Evolutionary conservation across 2,888 invertebrate genomes (phyloP).

Genomic region (Salpingus planirostris): DNA sequence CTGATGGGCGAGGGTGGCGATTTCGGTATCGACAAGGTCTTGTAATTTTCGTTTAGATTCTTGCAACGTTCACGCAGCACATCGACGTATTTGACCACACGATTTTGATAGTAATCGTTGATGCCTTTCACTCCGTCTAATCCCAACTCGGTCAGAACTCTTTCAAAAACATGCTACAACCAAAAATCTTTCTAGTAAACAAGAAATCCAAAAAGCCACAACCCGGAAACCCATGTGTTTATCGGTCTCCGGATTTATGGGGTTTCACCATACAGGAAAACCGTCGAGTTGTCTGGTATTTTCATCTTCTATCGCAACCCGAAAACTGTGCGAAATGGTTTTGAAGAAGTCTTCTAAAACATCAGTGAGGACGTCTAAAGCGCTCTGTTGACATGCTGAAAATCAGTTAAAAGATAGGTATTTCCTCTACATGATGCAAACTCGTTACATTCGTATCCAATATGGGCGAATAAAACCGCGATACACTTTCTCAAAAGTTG

Average conservation of each 20-base stretch:
- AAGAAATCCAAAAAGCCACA: too few species aligned
- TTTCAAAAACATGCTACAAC: background rate
- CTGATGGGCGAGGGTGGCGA: background rate
- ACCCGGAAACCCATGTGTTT: too few species aligned
- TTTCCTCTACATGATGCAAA: too few species aligned
- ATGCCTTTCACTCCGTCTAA: conserved; percentile 49
- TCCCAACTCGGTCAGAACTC: conserved; percentile 47
- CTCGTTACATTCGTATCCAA: background rate
- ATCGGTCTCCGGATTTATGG: too few species aligned
- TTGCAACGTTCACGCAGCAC: background rate
- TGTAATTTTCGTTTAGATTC: background rate
- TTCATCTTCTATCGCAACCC: conserved; percentile 46
- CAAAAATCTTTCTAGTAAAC: background rate
- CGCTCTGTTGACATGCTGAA: conserved; percentile 42
- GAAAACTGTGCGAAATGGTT: conserved; percentile 43
- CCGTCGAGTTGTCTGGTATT: too few species aligned
- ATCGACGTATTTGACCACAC: conserved; percentile 33
- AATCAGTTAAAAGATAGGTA: too few species aligned
- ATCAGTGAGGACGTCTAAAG: conserved; percentile 44
- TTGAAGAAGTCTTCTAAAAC: conserved; percentile 43
- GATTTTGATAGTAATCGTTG: conserved; percentile 49
- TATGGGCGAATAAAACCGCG: background rate
- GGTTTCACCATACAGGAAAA: too few species aligned
- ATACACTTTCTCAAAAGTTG: background rate
- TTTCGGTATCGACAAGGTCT: background rate